Evolutionary conservation across 1,140 invertebrate genomes (phyloP).

Genomic region (Drosophila sturtevanti): DNA sequence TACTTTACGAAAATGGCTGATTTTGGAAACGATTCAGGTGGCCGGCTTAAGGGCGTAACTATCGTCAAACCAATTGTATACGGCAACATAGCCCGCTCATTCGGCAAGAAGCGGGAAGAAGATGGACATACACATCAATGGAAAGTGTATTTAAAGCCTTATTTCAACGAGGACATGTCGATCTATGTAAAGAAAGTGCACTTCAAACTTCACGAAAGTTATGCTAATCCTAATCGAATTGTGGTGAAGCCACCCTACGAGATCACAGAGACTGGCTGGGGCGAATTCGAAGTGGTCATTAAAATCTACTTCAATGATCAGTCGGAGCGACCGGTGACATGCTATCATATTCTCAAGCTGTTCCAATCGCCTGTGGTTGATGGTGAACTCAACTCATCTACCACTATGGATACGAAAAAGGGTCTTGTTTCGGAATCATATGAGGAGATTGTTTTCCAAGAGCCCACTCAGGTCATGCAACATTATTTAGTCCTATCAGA

Average conservation of each 20-base stretch:
- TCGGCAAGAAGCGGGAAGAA: slow-evolving; percentile 98
- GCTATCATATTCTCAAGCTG: slow-evolving; percentile 97
- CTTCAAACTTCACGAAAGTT: slow-evolving; percentile 99
- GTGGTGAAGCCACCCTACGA: slow-evolving; percentile 98
- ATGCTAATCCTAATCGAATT: slow-evolving; percentile 96
- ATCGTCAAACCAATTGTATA: slow-evolving; percentile 98
- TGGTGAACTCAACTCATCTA: slow-evolving; percentile 83
- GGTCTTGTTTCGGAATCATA: slow-evolving; percentile 96
- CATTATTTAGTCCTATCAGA: slow-evolving; percentile 91
- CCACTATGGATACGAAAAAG: slow-evolving; percentile 89
- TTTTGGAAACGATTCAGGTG: slow-evolving; percentile 92
- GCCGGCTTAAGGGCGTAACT: slow-evolving; percentile 92
- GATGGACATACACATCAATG: slow-evolving; percentile 99
- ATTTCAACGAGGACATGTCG: slow-evolving; percentile 96
- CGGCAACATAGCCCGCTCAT: slow-evolving; percentile 97
- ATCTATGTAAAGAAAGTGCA: slow-evolving; percentile 98
- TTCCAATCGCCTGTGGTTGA: slow-evolving; percentile 90
- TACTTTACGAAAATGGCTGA: slow-evolving; percentile 87
- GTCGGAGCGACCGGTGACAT: slow-evolving; percentile 96
- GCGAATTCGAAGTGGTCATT: slow-evolving; percentile 99
- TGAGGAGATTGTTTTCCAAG: slow-evolving; percentile 98
- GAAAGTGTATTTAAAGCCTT: slow-evolving; percentile 99
- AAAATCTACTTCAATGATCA: slow-evolving; percentile 99
- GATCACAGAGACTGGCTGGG: slow-evolving; percentile 99
- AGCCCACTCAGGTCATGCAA: slow-evolving; percentile 96